A percentile compares a stretch with the other conserved stretches of the same genome.
Conservation (phyloP, 1,140 invertebrate species). For the Drosophila littoralis region DNA sequence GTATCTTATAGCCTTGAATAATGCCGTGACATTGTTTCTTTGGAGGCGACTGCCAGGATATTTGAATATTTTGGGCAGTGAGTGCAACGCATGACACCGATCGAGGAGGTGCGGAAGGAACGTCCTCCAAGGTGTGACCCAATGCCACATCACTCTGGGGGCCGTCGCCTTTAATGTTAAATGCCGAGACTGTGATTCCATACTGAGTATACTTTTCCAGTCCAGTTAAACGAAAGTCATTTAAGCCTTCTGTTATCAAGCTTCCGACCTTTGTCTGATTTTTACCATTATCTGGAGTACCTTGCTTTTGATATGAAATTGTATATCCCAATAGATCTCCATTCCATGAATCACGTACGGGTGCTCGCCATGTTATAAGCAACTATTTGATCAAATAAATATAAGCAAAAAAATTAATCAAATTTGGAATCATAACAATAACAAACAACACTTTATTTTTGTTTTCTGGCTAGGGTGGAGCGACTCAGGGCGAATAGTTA, state of each 20-base stretch:
- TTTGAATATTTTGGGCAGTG: conserved; percentile 89
- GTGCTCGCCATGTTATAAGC: conserved; percentile 91
- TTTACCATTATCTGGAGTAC: conserved; percentile 81
- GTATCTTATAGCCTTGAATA: conserved; percentile 92
- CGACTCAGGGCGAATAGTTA: too few relatives aligned
- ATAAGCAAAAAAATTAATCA: too few relatives aligned
- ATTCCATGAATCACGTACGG: conserved; percentile 90
- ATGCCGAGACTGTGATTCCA: conserved; percentile 90
- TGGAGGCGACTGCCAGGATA: conserved; percentile 91
- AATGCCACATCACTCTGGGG: conserved; percentile 88
- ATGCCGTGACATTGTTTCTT: conserved; percentile 89
- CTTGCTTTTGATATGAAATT: conserved; percentile 86
- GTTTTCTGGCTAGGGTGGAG: too few relatives aligned
- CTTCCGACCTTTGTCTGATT: conserved; percentile 85
- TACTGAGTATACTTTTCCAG: conserved; percentile 92
- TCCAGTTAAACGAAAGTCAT: conserved; percentile 87
- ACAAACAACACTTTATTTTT: too few relatives aligned
- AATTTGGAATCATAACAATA: too few relatives aligned
- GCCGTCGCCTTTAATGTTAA: conserved; percentile 92
- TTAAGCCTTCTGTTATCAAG: conserved; percentile 85
- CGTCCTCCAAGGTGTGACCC: conserved; percentile 92
- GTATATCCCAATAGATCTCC: conserved; percentile 93
- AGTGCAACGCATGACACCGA: conserved; percentile 88
- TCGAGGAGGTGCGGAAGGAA: conserved; percentile 88
- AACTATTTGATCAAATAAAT: conserved; percentile 76